A percentile compares a stretch with the other conserved stretches of the same genome.
Evolutionary conservation across 2,888 invertebrate species (phyloP).

Genomic region (Mythimna vitellina): DNA sequence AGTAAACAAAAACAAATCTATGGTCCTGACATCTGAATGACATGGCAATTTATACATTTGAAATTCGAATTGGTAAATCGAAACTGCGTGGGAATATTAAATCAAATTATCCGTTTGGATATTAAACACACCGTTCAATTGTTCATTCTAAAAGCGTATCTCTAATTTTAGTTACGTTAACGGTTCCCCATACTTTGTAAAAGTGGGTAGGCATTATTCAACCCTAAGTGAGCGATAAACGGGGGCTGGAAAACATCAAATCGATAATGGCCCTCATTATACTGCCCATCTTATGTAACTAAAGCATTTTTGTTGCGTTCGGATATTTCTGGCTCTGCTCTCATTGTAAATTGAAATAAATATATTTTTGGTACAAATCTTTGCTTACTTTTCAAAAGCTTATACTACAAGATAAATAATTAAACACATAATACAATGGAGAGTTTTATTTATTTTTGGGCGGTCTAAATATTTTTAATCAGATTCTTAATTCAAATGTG

Average conservation of each 20-base stretch:
- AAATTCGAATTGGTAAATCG: slow-evolving; percentile 44
- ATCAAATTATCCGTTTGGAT: slow-evolving; percentile 46
- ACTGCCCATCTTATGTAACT: slow-evolving; percentile 53
- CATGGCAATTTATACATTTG: slow-evolving; percentile 30
- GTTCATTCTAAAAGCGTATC: slow-evolving; percentile 50
- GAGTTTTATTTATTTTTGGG: background rate
- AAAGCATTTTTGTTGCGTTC: slow-evolving; percentile 48
- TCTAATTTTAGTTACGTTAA: slow-evolving; percentile 61
- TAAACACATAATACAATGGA: background rate
- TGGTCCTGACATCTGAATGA: slow-evolving; percentile 34
- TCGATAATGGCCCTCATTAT: slow-evolving; percentile 65
- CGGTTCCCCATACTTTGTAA: slow-evolving; percentile 35
- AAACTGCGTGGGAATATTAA: slow-evolving; percentile 43
- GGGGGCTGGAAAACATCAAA: slow-evolving; percentile 66
- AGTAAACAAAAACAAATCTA: slow-evolving; percentile 23
- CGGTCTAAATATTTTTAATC: background rate
- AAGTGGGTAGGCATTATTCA: slow-evolving; percentile 62
- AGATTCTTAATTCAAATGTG: background rate
- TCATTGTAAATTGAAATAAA: slow-evolving; percentile 18
- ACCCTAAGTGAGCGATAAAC: slow-evolving; percentile 65
- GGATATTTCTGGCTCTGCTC: slow-evolving; percentile 17
- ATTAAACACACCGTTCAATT: slow-evolving; percentile 44
- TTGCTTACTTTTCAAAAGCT: background rate
- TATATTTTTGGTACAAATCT: slow-evolving; percentile 8
- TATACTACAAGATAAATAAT: background rate